A percentile compares a stretch with the other conserved stretches of the same genome.
phyloP scores from a whole-genome alignment of 2,113 vertebrate species.

The Actenoides lindsayi region DNA sequence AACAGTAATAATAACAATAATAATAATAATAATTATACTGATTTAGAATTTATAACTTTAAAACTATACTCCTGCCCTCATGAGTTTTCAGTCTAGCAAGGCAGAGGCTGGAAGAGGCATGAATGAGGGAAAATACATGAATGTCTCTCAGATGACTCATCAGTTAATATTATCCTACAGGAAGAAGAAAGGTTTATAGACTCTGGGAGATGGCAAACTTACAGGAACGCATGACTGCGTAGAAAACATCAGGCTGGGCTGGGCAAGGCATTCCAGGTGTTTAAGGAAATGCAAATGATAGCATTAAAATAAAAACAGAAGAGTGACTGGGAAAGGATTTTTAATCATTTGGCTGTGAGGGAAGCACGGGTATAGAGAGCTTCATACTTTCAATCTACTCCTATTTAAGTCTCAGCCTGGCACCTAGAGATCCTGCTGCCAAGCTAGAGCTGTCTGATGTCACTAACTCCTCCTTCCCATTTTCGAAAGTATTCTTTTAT shows the following conservation, averaged over 20 bases:
- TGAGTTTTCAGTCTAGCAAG: neutral
- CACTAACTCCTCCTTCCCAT: neutral
- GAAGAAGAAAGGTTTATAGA: neutral
- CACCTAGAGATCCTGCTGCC: neutral
- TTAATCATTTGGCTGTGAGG: neutral
- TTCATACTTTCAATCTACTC: neutral
- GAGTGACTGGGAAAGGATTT: neutral
- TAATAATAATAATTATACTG: neutral
- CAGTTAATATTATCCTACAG: neutral
- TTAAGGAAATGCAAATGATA: neutral
- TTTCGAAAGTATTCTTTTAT: neutral
- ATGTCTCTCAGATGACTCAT: neutral
- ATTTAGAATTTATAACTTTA: neutral
- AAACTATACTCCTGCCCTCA: neutral
- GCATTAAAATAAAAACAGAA: neutral
- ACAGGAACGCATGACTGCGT: neutral
- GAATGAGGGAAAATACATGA: neutral
- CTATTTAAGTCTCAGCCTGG: neutral
- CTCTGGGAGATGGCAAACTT: neutral
- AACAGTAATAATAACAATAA: neutral
- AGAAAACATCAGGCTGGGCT: neutral
- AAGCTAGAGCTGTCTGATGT: neutral
- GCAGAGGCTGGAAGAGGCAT: neutral
- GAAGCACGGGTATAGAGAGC: neutral
- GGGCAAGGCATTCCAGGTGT: neutral